Percentiles rank a stretch among this genome's conserved stretches.
Conservation (phyloP, 2,888 invertebrate genomes). For the Apamea sordens region DNA sequence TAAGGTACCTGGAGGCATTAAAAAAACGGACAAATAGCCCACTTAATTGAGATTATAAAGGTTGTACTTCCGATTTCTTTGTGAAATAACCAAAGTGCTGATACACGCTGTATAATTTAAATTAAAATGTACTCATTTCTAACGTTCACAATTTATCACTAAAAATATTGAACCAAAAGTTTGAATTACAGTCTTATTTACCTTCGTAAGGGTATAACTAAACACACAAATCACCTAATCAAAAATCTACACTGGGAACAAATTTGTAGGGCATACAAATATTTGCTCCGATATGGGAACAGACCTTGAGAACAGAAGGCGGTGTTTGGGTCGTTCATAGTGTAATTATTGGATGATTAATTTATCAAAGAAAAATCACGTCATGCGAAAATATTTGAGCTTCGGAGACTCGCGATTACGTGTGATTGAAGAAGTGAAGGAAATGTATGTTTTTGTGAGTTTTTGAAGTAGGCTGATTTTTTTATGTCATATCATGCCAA, state of each 20-base stretch:
- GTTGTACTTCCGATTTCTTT: too few species aligned
- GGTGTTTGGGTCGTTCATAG: constrained; percentile 28
- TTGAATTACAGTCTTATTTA: constrained; percentile 24
- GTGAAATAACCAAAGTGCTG: not conserved
- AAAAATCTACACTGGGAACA: constrained; percentile 44
- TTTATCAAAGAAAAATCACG: constrained; percentile 30
- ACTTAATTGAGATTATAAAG: too few species aligned
- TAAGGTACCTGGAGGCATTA: too few species aligned
- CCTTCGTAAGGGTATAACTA: constrained; percentile 5
- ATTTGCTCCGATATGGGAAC: constrained; percentile 33
- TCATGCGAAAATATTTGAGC: constrained; percentile 23
- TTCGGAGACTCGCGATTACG: not conserved
- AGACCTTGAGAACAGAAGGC: constrained; percentile 43
- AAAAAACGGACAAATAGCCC: too few species aligned
- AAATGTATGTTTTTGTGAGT: not conserved
- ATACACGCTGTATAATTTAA: not conserved
- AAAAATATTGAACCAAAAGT: constrained; percentile 4
- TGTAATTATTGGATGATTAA: constrained; percentile 46
- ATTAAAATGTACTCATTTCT: too few species aligned
- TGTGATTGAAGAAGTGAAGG: not conserved
- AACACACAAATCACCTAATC: constrained; percentile 45
- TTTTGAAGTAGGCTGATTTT: not conserved
- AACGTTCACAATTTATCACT: not conserved
- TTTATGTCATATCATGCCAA: not conserved
- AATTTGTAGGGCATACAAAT: constrained; percentile 54